These are phyloP conservation scores for Drosophila nebulosa DNA, from an alignment of 1,140 invertebrate species.

Conservation along the genomic window DNA sequence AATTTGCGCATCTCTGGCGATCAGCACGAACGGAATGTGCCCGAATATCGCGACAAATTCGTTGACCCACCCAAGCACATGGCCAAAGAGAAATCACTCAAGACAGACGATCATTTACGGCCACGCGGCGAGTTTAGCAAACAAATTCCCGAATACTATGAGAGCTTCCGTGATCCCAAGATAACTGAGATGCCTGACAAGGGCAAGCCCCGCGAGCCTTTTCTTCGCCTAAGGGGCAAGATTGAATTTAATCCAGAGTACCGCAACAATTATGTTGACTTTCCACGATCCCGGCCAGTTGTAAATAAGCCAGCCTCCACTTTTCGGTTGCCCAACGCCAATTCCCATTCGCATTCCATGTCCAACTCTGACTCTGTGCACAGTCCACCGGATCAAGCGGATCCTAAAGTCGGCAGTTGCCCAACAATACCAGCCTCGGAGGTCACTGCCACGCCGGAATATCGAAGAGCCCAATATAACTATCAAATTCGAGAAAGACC, in stretches of 20 bases:
- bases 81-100: slow-evolving; percentile 67
- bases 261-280: slow-evolving; percentile 72
- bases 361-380: slow-evolving; percentile 1
- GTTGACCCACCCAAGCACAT: slow-evolving; percentile 65
- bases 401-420: slow-evolving; percentile 20
- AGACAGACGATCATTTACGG: slow-evolving; percentile 68
- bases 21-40: slow-evolving; percentile 38
- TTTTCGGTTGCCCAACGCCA: slow-evolving; percentile 63
- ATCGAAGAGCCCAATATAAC: slow-evolving; percentile 66
- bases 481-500: slow-evolving; percentile 65
- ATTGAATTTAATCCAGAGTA: slow-evolving; percentile 80
- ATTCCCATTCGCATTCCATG: slow-evolving; percentile 6
- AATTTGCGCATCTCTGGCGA: slow-evolving; percentile 70
- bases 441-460: slow-evolving; percentile 67
- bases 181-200: slow-evolving; percentile 76
- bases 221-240: slow-evolving; percentile 69
- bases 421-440: slow-evolving; percentile 46
- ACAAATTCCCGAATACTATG: slow-evolving; percentile 76
- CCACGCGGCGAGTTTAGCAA: slow-evolving; percentile 72
- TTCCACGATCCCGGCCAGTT: slow-evolving; percentile 72
- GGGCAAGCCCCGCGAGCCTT: slow-evolving; percentile 72
- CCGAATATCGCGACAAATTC: slow-evolving; percentile 76
- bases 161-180: slow-evolving; percentile 79
- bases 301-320: slow-evolving; percentile 73
- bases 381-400: slow-evolving; percentile 1